Conservation (phyloP, 2,888 invertebrate species). For the Epiblema foenella region DNA sequence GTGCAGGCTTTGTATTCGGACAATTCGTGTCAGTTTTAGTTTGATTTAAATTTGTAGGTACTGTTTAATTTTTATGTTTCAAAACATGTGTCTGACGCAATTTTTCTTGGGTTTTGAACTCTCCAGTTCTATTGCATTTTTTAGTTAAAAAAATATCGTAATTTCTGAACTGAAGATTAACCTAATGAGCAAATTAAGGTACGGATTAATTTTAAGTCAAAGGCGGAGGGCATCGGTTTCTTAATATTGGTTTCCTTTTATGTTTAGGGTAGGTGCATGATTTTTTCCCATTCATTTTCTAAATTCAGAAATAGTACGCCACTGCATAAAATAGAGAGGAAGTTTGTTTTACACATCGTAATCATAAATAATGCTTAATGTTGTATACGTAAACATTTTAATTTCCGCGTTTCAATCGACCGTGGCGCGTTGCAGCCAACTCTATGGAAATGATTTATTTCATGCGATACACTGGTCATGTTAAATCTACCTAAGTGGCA, state of each 20-base stretch:
- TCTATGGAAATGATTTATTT: slow-evolving; percentile 56
- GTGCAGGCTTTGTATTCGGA: background rate
- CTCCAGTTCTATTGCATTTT: background rate
- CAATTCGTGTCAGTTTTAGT: background rate
- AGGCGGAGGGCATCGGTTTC: too few species aligned
- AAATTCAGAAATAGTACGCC: background rate
- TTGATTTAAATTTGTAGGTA: background rate
- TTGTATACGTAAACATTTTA: slow-evolving; percentile 65
- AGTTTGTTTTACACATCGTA: slow-evolving; percentile 45
- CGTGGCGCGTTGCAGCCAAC: slow-evolving; percentile 49
- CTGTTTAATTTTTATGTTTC: background rate
- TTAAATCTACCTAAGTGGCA: slow-evolving; percentile 38
- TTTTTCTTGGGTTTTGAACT: background rate
- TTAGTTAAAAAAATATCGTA: background rate
- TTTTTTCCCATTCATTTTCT: background rate
- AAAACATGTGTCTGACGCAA: background rate
- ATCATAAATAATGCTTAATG: slow-evolving; percentile 69
- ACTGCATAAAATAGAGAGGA: slow-evolving; percentile 7
- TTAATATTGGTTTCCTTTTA: too few species aligned
- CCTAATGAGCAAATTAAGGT: too few species aligned
- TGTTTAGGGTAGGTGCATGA: too few species aligned
- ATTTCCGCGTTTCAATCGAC: slow-evolving; percentile 64
- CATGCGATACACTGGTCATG: slow-evolving; percentile 44
- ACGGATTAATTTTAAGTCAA: too few species aligned
- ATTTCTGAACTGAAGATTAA: too few species aligned